Percentiles rank a stretch among this genome's conserved stretches.
Evolutionary conservation across 2,888 invertebrate species (phyloP).

Genomic region (Papilio protenor): DNA sequence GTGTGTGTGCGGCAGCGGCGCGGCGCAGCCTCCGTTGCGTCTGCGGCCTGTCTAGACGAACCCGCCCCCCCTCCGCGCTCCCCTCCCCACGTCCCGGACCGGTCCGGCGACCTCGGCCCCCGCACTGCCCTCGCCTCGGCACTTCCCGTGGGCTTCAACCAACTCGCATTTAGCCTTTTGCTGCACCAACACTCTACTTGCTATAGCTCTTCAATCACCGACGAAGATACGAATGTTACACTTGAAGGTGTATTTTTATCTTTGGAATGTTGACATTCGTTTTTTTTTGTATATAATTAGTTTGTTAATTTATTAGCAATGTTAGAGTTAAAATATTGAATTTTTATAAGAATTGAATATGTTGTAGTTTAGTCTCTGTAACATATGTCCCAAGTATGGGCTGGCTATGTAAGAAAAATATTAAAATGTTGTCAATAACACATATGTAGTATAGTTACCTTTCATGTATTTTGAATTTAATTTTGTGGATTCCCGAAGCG

Average conservation of each 20-base stretch:
- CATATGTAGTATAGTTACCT: neutral
- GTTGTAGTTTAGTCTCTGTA: neutral
- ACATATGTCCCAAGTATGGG: neutral
- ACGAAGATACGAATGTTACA: conserved; percentile 26
- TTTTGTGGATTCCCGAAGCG: neutral
- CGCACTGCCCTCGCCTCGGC: conserved; percentile 50
- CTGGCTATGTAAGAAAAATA: neutral
- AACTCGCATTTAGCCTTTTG: conserved; percentile 52
- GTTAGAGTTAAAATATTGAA: neutral
- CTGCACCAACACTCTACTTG: conserved; percentile 53
- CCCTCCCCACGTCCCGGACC: conserved; percentile 49
- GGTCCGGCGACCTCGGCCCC: conserved; percentile 50
- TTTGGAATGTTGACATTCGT: neutral
- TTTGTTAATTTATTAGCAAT: neutral
- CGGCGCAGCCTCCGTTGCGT: conserved; percentile 81
- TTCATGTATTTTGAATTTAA: neutral
- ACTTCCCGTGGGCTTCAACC: conserved; percentile 46
- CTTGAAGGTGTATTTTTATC: neutral
- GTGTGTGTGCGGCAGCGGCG: conserved; percentile 65
- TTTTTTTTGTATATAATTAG: neutral
- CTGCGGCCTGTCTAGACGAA: conserved; percentile 83
- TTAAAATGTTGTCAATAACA: neutral
- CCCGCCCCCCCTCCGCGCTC: conserved; percentile 55
- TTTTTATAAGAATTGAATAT: neutral
- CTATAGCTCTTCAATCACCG: conserved; percentile 43